Evolutionary conservation across 1,140 invertebrate species (phyloP).

Genomic region (Aphis craccivora): DNA sequence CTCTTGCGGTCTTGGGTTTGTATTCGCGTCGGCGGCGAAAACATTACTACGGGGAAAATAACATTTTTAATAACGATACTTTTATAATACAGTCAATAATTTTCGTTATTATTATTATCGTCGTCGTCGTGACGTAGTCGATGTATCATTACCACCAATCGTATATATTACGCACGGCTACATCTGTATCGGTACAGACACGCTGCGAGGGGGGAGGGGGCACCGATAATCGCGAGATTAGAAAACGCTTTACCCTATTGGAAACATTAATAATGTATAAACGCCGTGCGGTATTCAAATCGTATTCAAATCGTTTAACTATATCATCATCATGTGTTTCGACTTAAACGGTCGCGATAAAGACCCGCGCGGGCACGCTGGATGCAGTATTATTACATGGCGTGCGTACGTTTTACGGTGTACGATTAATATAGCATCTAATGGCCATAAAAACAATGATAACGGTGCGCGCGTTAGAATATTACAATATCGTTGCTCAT

Average conservation of each 20-base stretch:
- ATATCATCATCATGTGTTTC: neutral
- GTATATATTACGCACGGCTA: neutral
- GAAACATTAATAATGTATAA: neutral
- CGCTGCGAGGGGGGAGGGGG: too few relatives aligned
- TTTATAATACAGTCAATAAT: neutral
- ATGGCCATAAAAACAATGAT: neutral
- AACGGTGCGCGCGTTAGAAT: neutral
- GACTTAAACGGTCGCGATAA: neutral
- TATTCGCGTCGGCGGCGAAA: neutral
- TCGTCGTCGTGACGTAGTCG: neutral
- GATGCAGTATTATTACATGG: too few relatives aligned
- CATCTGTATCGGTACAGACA: neutral
- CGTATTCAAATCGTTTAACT: neutral
- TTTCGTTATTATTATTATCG: neutral
- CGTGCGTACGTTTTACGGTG: neutral
- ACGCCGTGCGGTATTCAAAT: neutral
- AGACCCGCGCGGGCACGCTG: neutral
- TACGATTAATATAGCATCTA: neutral
- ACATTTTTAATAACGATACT: neutral
- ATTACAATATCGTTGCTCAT: neutral
- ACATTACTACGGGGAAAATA: neutral
- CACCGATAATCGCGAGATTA: neutral
- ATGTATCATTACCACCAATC: neutral
- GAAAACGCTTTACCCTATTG: constrained; percentile 2
- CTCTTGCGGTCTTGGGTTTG: neutral